A percentile compares a stretch with the other conserved stretches of the same genome.
Conservation (phyloP, 2,888 invertebrate genomes). For the Sepioteuthis lessoniana region DNA sequence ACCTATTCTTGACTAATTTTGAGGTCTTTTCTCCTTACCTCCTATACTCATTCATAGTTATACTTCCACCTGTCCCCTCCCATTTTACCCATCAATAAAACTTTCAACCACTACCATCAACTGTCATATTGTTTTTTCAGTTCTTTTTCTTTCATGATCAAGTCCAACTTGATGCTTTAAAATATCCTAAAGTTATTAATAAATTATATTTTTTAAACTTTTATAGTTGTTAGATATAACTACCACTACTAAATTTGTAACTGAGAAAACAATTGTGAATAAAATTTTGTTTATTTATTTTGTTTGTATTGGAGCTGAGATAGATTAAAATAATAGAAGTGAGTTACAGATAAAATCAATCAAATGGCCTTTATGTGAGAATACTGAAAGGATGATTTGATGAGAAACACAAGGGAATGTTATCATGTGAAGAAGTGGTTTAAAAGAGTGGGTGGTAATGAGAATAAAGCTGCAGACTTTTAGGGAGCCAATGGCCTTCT, state of each 20-base stretch:
- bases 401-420: not conserved
- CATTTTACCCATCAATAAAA: not conserved
- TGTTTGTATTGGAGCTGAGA: not conserved
- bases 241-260: not conserved
- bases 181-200: not conserved
- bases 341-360: not conserved
- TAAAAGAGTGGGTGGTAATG: not conserved
- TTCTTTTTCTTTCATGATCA: not conserved
- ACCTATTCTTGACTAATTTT: not conserved
- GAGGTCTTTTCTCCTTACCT: not conserved
- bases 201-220: not conserved
- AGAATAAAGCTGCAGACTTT: not conserved
- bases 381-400: not conserved
- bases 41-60: constrained; percentile 43
- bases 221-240: not conserved
- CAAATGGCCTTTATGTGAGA: not conserved
- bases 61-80: not conserved
- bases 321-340: not conserved
- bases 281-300: not conserved
- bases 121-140: not conserved
- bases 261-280: not conserved
- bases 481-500: not conserved
- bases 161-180: not conserved
- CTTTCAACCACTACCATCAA: not conserved
- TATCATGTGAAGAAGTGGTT: not conserved